Evolutionary conservation across 1,140 invertebrate species (phyloP), one percentile per base, ranked within the genome.

Genomic region (Drosophila sucinea): DNA sequence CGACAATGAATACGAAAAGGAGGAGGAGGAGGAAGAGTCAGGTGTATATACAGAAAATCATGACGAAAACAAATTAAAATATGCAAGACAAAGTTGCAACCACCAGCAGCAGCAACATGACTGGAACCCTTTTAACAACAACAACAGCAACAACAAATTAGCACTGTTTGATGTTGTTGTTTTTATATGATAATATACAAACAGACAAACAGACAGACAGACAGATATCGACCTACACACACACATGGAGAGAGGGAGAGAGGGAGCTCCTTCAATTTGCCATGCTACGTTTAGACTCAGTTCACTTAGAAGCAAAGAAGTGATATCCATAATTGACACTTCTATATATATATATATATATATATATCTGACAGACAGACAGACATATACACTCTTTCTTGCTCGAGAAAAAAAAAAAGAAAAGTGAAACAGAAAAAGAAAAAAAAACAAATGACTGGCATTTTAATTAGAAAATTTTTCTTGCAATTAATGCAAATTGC

Each of bases 391-490:
- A 41, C 8, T 17, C 17, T 17, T 0, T 17, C 17, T 17, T 17
- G 17, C 17, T 17, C 17, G 17, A 17, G 17, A 17, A 5, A 5
- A 6, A 25, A 40, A 51, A 67, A 29, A 25, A 40, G 35, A 30
- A 30, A 11, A n/a, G 17, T 17, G 47, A 27, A 3, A 40, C 2
- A n/a, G n/a, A 4, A n/a, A 38, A 68, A 57, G n/a, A 47, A 51
- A 23, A 27, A 69, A 55, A 67, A 55, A 55, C 65, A 73, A 70
- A 81, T 87, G 82, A 83, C 81, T 83, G 87, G 86, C 86, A 90
- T 90, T 90, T 90, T 90, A 90, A 90, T 90, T 90, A 87, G 82
- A 90, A 90, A 90, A 87, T 90, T 90, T 87, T 86, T 77, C 87
- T 81, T 90, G 86, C 86, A 90, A 90, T 90, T 90, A 90, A 90